Conservation (phyloP, 2,888 invertebrate genomes). For the Scaptodrosophila latifasciaeformis region DNA sequence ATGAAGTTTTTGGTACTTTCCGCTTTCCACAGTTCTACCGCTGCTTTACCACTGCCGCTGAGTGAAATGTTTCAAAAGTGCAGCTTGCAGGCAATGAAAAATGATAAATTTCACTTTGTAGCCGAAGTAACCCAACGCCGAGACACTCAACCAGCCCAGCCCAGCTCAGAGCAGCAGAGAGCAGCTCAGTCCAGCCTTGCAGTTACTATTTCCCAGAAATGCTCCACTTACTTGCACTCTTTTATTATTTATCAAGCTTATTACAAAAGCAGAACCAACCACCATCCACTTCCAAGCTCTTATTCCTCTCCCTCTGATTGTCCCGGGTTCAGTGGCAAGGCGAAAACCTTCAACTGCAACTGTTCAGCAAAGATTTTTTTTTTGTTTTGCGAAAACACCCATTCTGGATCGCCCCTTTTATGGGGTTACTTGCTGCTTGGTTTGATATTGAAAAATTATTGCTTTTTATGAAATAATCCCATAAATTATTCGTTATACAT, state of each 20-base stretch:
- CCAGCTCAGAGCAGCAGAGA: neutral
- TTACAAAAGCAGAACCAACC: slow-evolving; percentile 51
- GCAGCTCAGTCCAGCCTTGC: neutral
- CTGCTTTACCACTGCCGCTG: slow-evolving; percentile 35
- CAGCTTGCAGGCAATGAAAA: slow-evolving; percentile 67
- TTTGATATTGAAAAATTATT: slow-evolving; percentile 69
- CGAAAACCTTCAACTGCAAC: slow-evolving; percentile 52
- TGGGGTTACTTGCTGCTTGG: slow-evolving; percentile 43
- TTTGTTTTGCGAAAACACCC: slow-evolving; percentile 6
- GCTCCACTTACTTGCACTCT: slow-evolving; percentile 30
- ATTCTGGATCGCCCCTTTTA: slow-evolving; percentile 12
- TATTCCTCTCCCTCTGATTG: neutral
- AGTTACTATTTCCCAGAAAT: no score
- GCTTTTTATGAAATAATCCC: slow-evolving; percentile 69
- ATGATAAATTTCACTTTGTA: slow-evolving; percentile 65
- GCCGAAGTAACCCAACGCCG: slow-evolving; percentile 39
- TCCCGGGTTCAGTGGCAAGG: neutral
- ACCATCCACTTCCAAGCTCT: no score
- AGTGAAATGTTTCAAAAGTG: slow-evolving; percentile 70
- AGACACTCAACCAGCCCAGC: no score
- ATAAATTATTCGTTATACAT: slow-evolving; percentile 70
- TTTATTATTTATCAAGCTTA: slow-evolving; percentile 69
- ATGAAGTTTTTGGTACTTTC: no score
- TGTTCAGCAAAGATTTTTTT: slow-evolving; percentile 32
- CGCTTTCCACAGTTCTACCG: no score